Evolutionary conservation across 2,113 vertebrate genomes (phyloP).

Genomic region (Campylomormyrus tamandua): DNA sequence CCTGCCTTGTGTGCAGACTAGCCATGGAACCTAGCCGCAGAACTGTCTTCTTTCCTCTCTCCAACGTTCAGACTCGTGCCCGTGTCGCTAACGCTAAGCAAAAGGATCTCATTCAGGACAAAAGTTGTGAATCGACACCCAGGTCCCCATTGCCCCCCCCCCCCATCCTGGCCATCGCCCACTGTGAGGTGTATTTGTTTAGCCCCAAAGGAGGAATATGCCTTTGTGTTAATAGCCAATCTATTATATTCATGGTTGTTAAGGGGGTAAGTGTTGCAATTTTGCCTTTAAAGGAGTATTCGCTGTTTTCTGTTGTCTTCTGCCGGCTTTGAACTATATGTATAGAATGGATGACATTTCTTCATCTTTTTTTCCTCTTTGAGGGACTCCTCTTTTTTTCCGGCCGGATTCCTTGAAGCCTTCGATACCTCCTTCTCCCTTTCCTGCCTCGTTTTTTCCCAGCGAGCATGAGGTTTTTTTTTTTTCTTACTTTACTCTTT

Average conservation of each 20-base stretch:
- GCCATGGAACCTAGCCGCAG: background rate
- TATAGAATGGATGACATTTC: conserved; percentile 62
- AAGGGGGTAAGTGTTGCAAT: conserved; percentile 51
- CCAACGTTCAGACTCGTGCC: conserved; percentile 50
- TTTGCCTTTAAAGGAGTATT: conserved; percentile 47
- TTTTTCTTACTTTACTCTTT: conserved; percentile 98
- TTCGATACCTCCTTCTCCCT: conserved; percentile 60
- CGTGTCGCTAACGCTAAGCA: background rate
- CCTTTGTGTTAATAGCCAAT: conserved; percentile 42
- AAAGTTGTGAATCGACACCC: background rate
- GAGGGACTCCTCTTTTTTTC: conserved; percentile 58
- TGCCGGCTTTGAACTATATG: conserved; percentile 52
- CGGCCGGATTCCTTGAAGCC: conserved; percentile 60
- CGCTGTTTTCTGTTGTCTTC: conserved; percentile 26
- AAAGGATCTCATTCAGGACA: background rate
- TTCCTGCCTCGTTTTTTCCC: conserved; percentile 65
- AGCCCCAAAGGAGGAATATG: conserved; percentile 54
- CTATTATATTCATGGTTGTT: conserved; percentile 46
- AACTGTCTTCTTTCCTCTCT: background rate
- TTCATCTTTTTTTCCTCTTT: conserved; percentile 39
- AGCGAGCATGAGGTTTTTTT: conserved; percentile 90
- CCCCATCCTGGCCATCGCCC: conserved; percentile 35
- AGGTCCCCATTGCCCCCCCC: conserved; percentile 27
- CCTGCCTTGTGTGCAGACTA: conserved; percentile 36
- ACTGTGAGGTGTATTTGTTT: conserved; percentile 53